Base-by-base conservation (phyloP, 2,888 invertebrate species). In the Drosophila planitibia region DNA sequence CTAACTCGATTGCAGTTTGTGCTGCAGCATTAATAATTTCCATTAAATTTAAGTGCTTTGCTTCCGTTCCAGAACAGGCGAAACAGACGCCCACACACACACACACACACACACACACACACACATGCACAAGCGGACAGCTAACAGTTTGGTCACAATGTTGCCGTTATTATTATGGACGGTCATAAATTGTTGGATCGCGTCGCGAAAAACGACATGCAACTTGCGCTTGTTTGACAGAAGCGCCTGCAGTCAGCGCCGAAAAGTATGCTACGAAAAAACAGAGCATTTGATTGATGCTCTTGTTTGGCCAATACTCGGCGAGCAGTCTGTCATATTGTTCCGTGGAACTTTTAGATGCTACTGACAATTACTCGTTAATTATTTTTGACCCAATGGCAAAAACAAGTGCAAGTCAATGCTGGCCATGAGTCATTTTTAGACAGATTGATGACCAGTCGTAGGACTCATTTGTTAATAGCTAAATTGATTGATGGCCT, bases 211-310 rank as follows among this genome's bases (percentile, higher is more conserved):
- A 84, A 76, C 76, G 86, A 70, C 89, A 83, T 81, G 81, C 77
- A 81, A 67, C 73, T 35, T 64, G 55, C 35, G 37, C 78, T 75
- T 55, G 80, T 75, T 85, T 83, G 76, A 63, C 65, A 69, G 67
- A 67, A 47, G 49, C 33, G 67, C 66, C 49, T 67, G 62, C 68
- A 84, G 49, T n/a, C 49, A 28, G 54, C 60, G 53, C 70, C 54
- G 39, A 81, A 83, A 83, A 61, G 62, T 73, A 61, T 70, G 74
- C 72, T 61, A 60, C 54, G 58, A 61, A 70, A 89, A 74, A 73
- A 55, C 53, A 64, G 1, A 70, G 16, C 63, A 57, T 79, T 81
- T 85, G 85, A 90, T 85, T 86, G 89, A 85, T 90, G 89, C 81
- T 79, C 70, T 69, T 90, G 89, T 85, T 85, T 85, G 67, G 76